These are phyloP conservation scores for Hylia prasina DNA, from an alignment of 2,113 vertebrate genomes.

Conservation along the genomic window DNA sequence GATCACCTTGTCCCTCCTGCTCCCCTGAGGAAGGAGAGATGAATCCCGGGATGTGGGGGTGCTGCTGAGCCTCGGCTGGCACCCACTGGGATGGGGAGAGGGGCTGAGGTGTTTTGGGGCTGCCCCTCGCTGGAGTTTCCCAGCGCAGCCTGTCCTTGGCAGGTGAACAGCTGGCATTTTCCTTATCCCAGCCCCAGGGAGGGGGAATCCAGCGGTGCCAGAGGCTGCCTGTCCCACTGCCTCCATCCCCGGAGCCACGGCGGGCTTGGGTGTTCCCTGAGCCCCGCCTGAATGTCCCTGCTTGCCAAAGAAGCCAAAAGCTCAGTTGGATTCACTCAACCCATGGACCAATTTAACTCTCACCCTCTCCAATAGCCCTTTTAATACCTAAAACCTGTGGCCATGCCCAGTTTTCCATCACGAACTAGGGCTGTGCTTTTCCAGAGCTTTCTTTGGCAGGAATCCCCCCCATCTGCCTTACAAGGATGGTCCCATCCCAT, in stretches of 20 bases:
- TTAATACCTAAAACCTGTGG: accelerated
- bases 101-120: background rate
- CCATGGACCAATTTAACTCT: background rate
- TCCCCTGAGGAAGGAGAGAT: background rate
- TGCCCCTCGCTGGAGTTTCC: background rate
- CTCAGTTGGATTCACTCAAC: background rate
- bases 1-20: background rate
- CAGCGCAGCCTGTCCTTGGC: background rate
- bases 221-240: background rate
- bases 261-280: background rate
- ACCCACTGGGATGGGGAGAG: background rate
- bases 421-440: accelerated
- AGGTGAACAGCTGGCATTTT: background rate
- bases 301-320: background rate
- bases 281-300: background rate
- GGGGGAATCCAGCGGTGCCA: background rate
- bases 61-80: background rate
- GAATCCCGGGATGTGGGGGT: background rate
- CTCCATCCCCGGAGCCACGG: background rate
- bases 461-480: background rate
- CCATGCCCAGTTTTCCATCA: background rate
- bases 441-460: background rate
- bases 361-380: background rate
- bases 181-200: background rate
- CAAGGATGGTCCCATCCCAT: background rate